phyloP scores from a whole-genome alignment of 2,888 invertebrate genomes.

The Periphyllus acericola region DNA sequence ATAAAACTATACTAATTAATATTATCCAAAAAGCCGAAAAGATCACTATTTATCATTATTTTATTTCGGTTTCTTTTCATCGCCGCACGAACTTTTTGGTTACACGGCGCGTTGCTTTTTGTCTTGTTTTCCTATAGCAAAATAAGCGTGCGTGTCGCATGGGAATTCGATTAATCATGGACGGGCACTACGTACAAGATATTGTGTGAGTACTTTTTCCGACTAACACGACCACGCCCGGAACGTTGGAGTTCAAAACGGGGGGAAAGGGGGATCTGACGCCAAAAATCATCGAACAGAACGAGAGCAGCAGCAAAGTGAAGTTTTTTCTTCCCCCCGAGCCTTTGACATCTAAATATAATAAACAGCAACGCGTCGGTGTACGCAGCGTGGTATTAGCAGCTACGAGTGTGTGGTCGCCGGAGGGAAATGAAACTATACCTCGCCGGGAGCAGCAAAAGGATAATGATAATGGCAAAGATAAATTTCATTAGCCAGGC shows the following conservation, averaged over 20 bases:
- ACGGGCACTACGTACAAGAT: neutral
- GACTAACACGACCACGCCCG: neutral
- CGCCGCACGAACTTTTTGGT: neutral
- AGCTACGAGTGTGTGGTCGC: neutral
- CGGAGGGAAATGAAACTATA: conserved; percentile 7
- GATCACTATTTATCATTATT: conserved; percentile 24
- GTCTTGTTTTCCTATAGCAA: neutral
- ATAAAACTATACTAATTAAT: neutral
- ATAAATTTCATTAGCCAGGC: conserved; percentile 35
- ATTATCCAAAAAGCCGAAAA: neutral
- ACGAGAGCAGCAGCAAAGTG: neutral
- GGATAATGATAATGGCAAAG: neutral
- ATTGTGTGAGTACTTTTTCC: neutral
- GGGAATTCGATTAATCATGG: conserved; percentile 34
- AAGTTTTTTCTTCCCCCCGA: neutral
- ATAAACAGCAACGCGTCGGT: neutral
- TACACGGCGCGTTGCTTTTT: neutral
- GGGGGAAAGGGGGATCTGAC: neutral
- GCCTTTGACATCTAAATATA: conserved; percentile 32
- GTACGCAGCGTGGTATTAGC: no score
- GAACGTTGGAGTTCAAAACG: neutral
- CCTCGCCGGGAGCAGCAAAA: conserved; percentile 1
- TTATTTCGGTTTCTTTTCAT: conserved; percentile 20
- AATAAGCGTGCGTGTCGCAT: neutral
- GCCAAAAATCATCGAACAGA: neutral